These are phyloP conservation scores for Bursaphelenchus okinawaensis DNA, from an alignment of 2,888 invertebrate genomes.

Conservation along the genomic window DNA sequence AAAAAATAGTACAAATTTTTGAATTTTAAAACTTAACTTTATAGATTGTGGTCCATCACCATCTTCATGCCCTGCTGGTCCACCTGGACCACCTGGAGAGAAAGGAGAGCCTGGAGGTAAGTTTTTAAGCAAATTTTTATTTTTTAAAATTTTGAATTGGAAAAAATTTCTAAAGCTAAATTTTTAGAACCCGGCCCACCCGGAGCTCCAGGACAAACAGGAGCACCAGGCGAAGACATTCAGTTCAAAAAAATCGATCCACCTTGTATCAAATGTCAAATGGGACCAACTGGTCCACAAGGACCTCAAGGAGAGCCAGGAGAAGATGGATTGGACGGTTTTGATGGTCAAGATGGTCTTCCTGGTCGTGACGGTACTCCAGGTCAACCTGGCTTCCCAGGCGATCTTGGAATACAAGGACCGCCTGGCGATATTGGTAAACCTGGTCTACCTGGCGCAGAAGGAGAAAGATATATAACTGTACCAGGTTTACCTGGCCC, in stretches of 20 bases:
- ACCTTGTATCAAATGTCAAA: not conserved
- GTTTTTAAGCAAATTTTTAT: not conserved
- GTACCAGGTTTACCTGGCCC: not conserved
- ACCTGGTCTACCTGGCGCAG: not conserved
- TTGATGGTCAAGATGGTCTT: conserved; percentile 7
- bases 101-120: not conserved
- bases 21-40: too few relatives aligned
- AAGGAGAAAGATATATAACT: not conserved
- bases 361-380: conserved; percentile 57
- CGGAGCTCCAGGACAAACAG: not conserved
- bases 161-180: too few relatives aligned
- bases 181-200: not conserved
- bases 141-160: too few relatives aligned
- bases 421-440: conserved; percentile 43
- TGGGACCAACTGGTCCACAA: conserved; percentile 36
- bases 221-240: not conserved
- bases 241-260: not conserved
- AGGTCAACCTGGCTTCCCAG: conserved; percentile 44
- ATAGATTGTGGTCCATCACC: not conserved
- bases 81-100: not conserved
- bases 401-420: conserved; percentile 48
- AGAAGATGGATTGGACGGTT: conserved; percentile 41
- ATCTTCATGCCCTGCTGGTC: not conserved
- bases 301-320: conserved; percentile 45
- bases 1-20: too few relatives aligned